These are phyloP conservation scores for Alces alces DNA, from an alignment of 2,113 vertebrate genomes.

Conservation along the genomic window DNA sequence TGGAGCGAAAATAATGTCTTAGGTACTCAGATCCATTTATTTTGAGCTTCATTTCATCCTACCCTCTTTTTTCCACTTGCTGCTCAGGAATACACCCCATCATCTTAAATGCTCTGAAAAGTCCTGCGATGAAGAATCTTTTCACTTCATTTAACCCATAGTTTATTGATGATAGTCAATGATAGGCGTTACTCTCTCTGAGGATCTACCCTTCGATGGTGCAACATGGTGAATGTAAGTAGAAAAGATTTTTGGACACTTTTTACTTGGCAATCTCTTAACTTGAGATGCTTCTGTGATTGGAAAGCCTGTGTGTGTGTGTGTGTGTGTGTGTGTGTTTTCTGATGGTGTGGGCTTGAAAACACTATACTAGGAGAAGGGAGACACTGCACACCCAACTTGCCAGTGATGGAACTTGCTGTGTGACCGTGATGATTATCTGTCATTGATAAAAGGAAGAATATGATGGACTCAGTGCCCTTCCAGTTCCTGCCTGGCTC, in stretches of 20 bases:
- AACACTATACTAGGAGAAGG: not conserved
- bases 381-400: fast-evolving
- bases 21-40: not conserved
- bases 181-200: not conserved
- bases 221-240: not conserved
- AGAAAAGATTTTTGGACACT: not conserved
- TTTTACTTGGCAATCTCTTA: not conserved
- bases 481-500: not conserved
- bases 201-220: not conserved
- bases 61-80: fast-evolving
- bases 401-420: not conserved
- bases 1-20: not conserved
- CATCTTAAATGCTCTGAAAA: not conserved
- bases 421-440: fast-evolving
- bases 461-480: not conserved
- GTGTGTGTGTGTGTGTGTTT: not conserved
- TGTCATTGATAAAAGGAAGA: not conserved
- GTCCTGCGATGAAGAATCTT: not conserved
- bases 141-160: not conserved
- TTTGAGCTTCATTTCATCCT: not conserved
- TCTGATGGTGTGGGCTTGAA: not conserved
- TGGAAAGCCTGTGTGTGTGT: not conserved
- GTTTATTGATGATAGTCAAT: not conserved
- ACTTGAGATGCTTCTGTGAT: not conserved
- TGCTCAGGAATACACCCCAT: not conserved